These are phyloP conservation scores for Corapipo altera DNA, from an alignment of 2,113 vertebrate species.

Conservation along the genomic window DNA sequence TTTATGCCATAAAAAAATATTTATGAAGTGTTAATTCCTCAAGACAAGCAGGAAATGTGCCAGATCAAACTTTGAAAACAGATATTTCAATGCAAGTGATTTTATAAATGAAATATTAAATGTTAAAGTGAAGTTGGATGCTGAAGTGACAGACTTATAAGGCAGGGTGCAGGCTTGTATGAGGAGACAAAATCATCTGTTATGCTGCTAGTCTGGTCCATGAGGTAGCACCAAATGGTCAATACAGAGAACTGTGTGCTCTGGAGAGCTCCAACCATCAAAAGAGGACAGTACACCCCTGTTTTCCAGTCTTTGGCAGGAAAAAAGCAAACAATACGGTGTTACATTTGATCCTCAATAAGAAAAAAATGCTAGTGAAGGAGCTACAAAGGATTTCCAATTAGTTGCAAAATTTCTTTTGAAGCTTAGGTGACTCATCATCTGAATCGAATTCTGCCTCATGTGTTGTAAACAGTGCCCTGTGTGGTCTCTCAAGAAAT, in stretches of 20 bases:
- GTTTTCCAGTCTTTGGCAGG: background rate
- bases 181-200: background rate
- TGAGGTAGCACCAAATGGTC: background rate
- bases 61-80: background rate
- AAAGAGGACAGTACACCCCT: background rate
- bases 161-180: background rate
- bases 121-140: background rate
- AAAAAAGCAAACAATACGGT: background rate
- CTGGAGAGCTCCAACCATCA: background rate
- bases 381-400: background rate
- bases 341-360: background rate
- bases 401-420: background rate
- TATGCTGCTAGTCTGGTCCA: background rate
- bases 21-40: background rate
- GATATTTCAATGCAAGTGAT: background rate
- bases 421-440: background rate
- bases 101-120: background rate
- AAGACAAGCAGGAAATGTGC: background rate
- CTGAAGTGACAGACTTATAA: background rate
- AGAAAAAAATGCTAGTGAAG: background rate
- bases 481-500: background rate
- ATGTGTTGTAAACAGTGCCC: background rate
- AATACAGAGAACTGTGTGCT: background rate
- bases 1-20: background rate
- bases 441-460: background rate